Percentiles rank a stretch among this genome's conserved stretches.
These are phyloP conservation scores for Hippocampus mohnikei DNA, from an alignment of 2,113 vertebrate species.

Conservation along the genomic window DNA sequence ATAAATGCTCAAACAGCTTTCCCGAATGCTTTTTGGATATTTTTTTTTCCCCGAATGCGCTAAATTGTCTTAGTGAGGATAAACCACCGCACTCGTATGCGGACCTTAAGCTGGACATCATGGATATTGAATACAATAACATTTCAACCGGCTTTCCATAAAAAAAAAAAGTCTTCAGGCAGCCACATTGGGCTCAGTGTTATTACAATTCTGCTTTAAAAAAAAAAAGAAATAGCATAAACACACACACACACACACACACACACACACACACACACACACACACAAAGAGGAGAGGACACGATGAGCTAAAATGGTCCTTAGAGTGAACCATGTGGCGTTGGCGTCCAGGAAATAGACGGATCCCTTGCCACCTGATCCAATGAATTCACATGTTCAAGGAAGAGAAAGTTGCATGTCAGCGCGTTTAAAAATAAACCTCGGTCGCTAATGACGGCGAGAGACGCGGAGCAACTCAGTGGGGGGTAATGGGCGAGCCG, in stretches of 20 bases:
- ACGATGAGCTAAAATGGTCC: slow-evolving; percentile 50
- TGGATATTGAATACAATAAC: too few species aligned
- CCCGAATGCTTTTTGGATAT: not conserved
- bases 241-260: slow-evolving; percentile 20
- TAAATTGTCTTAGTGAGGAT: too few species aligned
- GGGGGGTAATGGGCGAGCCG: slow-evolving; percentile 12
- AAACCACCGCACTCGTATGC: too few species aligned
- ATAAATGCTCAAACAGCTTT: not conserved
- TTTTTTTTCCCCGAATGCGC: not conserved
- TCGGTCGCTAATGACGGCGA: slow-evolving; percentile 41
- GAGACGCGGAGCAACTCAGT: slow-evolving; percentile 27
- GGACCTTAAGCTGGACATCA: too few species aligned
- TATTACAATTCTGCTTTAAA: slow-evolving; percentile 68
- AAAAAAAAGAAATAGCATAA: slow-evolving; percentile 51
- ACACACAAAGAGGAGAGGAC: slow-evolving; percentile 13
- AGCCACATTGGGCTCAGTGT: slow-evolving; percentile 54
- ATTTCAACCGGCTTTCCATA: not conserved
- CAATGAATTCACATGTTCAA: not conserved
- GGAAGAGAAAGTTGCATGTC: slow-evolving; percentile 43
- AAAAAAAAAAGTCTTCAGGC: not conserved
- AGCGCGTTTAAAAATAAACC: slow-evolving; percentile 42
- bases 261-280: slow-evolving; percentile 8
- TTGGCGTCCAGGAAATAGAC: slow-evolving; percentile 40
- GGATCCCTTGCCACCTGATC: slow-evolving; percentile 15
- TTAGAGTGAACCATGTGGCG: slow-evolving; percentile 25